phyloP scores from a whole-genome alignment of 2,888 invertebrate species.

The Theretra japonica region DNA sequence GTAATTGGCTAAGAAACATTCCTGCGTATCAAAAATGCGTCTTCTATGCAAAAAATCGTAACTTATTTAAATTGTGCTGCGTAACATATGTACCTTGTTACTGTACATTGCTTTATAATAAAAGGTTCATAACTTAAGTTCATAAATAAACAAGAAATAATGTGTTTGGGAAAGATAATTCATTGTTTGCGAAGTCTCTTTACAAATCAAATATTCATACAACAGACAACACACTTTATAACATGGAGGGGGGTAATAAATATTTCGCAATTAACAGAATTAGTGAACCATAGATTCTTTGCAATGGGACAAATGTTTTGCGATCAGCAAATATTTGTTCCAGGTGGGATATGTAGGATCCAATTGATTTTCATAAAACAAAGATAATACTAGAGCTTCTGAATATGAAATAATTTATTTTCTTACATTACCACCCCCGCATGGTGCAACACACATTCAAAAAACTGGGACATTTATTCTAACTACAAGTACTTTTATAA shows the following conservation, averaged over 20 bases:
- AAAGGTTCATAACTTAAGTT: not conserved
- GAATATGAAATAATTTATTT: not conserved
- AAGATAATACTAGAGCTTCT: too few relatives aligned
- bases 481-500: slow-evolving; percentile 14
- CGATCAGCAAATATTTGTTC: not conserved
- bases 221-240: slow-evolving; percentile 6
- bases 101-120: not conserved
- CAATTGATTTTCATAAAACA: too few relatives aligned
- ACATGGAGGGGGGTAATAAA: not conserved
- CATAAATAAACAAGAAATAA: not conserved
- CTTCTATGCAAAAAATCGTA: too few relatives aligned
- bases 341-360: not conserved
- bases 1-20: too few relatives aligned
- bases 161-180: slow-evolving; percentile 15
- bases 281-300: not conserved
- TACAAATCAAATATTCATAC: slow-evolving; percentile 6
- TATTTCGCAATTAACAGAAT: not conserved
- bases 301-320: not conserved
- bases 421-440: not conserved
- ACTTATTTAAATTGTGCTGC: too few relatives aligned
- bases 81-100: not conserved
- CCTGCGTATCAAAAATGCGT: too few relatives aligned
- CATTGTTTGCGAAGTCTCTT: slow-evolving; percentile 18
- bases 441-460: not conserved
- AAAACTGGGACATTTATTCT: slow-evolving; percentile 6